These are phyloP conservation scores for Eudyptes chrysolophus DNA, from an alignment of 2,113 vertebrate species.

Conservation along the genomic window DNA sequence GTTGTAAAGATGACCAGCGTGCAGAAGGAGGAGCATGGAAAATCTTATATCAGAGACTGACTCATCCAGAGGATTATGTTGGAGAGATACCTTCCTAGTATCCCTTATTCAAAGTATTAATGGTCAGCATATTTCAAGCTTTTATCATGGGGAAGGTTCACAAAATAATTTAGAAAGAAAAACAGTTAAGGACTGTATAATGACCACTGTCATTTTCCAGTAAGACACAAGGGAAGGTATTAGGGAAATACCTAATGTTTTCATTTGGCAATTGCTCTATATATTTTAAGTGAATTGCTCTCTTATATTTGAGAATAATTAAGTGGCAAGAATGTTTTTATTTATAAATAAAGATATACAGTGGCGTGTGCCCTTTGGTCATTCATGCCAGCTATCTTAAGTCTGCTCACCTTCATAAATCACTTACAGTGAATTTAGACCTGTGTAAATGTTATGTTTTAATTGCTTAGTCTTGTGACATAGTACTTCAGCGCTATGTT, in stretches of 20 bases:
- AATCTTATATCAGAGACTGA: conserved; percentile 11
- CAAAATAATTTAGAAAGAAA: not conserved
- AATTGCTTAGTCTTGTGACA: not conserved
- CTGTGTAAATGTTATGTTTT: not conserved
- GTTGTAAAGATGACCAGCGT: not conserved
- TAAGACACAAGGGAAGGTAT: not conserved
- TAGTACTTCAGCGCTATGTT: not conserved
- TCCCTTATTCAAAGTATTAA: not conserved
- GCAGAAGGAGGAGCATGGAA: conserved; percentile 13
- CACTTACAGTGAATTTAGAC: not conserved
- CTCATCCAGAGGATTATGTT: not conserved
- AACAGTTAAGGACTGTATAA: not conserved
- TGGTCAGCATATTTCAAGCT: not conserved
- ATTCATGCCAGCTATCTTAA: too few relatives aligned
- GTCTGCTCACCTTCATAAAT: not conserved
- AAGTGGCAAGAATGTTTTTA: not conserved
- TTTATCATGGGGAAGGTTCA: not conserved
- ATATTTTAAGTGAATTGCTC: not conserved
- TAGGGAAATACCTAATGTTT: not conserved
- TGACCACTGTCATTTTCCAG: not conserved
- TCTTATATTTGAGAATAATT: not conserved
- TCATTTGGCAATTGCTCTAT: not conserved
- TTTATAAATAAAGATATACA: not conserved
- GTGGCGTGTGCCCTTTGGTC: too few relatives aligned
- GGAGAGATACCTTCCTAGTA: not conserved